Evolutionary conservation across 2,888 invertebrate species (phyloP).

Genomic region (Terebella lapidaria): DNA sequence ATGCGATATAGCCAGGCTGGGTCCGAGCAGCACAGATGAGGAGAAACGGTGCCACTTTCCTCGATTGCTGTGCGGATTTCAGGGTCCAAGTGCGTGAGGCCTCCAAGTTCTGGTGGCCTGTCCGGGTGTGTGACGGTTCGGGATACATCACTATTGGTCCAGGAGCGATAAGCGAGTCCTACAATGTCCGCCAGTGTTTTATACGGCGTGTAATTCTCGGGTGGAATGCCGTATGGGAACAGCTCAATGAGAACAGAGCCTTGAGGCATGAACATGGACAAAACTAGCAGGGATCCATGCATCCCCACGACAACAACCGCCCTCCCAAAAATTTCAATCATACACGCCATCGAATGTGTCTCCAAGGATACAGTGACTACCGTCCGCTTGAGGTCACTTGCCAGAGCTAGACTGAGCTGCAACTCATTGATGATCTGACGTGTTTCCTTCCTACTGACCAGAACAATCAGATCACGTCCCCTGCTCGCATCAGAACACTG

Average conservation of each 20-base stretch:
- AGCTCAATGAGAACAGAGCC: conserved; percentile 54
- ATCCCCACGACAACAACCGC: conserved; percentile 49
- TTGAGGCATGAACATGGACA: conserved; percentile 52
- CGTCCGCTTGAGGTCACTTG: conserved; percentile 30
- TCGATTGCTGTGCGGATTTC: conserved; percentile 42
- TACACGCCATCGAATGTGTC: conserved; percentile 35
- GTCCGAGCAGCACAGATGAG: conserved; percentile 56
- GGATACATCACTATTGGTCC: conserved; percentile 49
- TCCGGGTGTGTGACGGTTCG: conserved; percentile 50
- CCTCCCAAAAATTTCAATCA: conserved; percentile 33
- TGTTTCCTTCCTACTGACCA: conserved; percentile 49
- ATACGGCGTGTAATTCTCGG: conserved; percentile 54
- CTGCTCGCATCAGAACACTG: too few species aligned
- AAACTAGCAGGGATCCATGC: conserved; percentile 55
- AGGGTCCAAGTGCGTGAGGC: conserved; percentile 48
- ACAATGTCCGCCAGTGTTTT: conserved; percentile 50
- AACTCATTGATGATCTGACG: conserved; percentile 55
- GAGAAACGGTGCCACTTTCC: conserved; percentile 41
- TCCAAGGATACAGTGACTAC: conserved; percentile 39
- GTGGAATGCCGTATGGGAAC: conserved; percentile 57
- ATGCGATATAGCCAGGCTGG: conserved; percentile 57
- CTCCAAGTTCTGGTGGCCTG: conserved; percentile 49
- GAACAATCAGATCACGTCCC: conserved; percentile 25
- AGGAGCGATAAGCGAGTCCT: conserved; percentile 50
- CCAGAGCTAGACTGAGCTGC: conserved; percentile 44